These are phyloP conservation scores for Hirudo medicinalis DNA, from an alignment of 1,140 invertebrate genomes.

Conservation along the genomic window DNA sequence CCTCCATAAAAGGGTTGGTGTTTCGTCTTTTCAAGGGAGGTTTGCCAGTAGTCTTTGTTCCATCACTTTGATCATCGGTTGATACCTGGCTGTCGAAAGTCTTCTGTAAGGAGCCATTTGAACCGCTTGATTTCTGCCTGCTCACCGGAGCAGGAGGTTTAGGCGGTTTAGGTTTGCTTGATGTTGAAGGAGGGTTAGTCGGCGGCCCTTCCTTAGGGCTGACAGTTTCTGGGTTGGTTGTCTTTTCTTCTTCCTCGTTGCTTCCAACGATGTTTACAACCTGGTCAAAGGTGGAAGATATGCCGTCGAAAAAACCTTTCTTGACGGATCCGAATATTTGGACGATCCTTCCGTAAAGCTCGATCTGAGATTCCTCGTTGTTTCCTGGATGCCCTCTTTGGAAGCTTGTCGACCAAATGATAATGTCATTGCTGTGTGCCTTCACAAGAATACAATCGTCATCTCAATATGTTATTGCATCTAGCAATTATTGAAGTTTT, in stretches of 20 bases:
- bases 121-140: slow-evolving; percentile 1
- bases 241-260: slow-evolving; percentile 5
- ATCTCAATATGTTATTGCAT: no score
- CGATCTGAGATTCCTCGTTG: slow-evolving; percentile 7
- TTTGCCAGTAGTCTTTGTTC: slow-evolving; percentile 3
- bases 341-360: slow-evolving; percentile 15
- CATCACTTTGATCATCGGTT: background rate
- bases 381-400: slow-evolving; percentile 10
- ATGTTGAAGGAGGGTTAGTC: background rate
- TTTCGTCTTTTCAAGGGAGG: slow-evolving; percentile 14
- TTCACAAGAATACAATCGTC: no score
- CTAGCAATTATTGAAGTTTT: no score
- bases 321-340: slow-evolving; percentile 17
- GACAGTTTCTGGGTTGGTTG: background rate
- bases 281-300: slow-evolving; percentile 16
- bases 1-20: slow-evolving; percentile 17
- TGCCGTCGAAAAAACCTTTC: slow-evolving; percentile 9
- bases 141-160: slow-evolving; percentile 2
- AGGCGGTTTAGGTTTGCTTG: slow-evolving; percentile 4
- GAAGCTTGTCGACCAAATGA: slow-evolving; percentile 11
- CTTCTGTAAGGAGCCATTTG: slow-evolving; percentile 10
- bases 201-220: background rate
- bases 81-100: background rate
- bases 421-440: slow-evolving; percentile 1
- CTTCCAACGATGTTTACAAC: slow-evolving; percentile 17